Conservation (phyloP, 2,797 vertebrate species). For the Chiroxiphia lanceolata region DNA sequence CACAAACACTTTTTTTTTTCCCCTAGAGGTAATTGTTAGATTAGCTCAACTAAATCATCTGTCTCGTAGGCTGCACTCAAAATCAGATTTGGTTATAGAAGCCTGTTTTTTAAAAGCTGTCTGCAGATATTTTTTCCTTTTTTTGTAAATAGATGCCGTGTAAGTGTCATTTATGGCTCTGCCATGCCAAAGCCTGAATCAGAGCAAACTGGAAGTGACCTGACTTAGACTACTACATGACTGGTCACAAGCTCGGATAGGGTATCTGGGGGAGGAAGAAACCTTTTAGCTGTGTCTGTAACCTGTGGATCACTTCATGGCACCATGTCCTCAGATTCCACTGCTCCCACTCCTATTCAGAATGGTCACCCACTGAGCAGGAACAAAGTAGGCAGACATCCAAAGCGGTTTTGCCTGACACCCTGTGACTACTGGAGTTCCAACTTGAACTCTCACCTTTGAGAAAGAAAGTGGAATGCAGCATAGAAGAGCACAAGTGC, state of each 20-base stretch:
- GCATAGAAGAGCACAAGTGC: neutral
- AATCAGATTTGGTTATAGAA: neutral
- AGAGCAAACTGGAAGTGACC: neutral
- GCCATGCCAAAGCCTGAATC: neutral
- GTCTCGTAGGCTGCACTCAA: neutral
- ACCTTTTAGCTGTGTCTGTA: neutral
- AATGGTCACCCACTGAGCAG: neutral
- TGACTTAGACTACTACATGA: neutral
- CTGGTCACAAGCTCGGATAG: neutral
- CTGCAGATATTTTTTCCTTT: neutral
- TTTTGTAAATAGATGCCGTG: neutral
- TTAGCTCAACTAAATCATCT: slow-evolving; percentile 22
- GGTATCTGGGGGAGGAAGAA: neutral
- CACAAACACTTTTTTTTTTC: neutral
- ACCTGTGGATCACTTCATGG: fast-evolving
- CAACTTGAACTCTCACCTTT: neutral
- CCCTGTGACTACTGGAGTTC: neutral
- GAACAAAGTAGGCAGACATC: neutral
- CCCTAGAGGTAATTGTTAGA: neutral
- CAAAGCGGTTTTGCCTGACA: neutral
- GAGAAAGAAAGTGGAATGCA: neutral
- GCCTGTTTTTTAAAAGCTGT: neutral
- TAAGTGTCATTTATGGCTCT: neutral
- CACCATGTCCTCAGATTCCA: neutral
- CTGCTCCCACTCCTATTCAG: neutral